These are phyloP conservation scores for Apis mellifera DNA, from an alignment of 1,140 invertebrate species.

Conservation along the genomic window DNA sequence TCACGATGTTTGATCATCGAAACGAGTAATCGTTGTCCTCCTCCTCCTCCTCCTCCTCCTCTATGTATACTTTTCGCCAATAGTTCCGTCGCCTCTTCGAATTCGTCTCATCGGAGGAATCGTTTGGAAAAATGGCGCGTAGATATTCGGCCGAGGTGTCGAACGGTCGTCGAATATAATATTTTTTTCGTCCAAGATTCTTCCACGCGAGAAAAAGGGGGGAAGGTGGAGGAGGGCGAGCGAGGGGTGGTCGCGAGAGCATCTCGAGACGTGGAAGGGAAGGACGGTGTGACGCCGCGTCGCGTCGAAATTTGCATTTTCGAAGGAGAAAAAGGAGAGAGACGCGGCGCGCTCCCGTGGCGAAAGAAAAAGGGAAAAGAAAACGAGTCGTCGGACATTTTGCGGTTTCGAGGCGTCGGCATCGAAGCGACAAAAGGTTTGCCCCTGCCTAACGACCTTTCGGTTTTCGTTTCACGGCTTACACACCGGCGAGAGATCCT, in stretches of 20 bases:
- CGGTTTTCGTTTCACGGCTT: conserved; percentile 78
- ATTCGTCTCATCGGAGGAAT: too few species aligned
- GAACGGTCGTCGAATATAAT: background rate
- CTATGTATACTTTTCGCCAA: background rate
- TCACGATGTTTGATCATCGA: conserved; percentile 61
- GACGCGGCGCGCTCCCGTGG: background rate
- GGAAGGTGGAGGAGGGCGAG: too few species aligned
- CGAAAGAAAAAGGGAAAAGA: conserved; percentile 49
- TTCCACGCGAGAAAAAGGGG: background rate
- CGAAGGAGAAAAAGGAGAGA: conserved; percentile 11
- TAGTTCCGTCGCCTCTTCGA: too few species aligned
- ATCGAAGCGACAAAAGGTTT: conserved; percentile 78
- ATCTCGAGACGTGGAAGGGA: background rate
- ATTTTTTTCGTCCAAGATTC: background rate
- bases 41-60: too few species aligned
- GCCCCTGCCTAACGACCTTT: conserved; percentile 80
- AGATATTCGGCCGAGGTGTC: too few species aligned
- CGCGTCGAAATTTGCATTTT: conserved; percentile 13
- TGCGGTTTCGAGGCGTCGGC: conserved; percentile 78
- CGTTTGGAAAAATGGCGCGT: too few species aligned
- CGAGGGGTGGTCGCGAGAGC: background rate
- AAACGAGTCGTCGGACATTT: conserved; percentile 66
- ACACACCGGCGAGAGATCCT: conserved; percentile 73
- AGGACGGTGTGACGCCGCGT: conserved; percentile 38
- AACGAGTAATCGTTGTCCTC: conserved; percentile 36